Evolutionary conservation across 2,888 invertebrate species (phyloP), one percentile per base, ranked within the genome.

Genomic region (Lithophane socia): DNA sequence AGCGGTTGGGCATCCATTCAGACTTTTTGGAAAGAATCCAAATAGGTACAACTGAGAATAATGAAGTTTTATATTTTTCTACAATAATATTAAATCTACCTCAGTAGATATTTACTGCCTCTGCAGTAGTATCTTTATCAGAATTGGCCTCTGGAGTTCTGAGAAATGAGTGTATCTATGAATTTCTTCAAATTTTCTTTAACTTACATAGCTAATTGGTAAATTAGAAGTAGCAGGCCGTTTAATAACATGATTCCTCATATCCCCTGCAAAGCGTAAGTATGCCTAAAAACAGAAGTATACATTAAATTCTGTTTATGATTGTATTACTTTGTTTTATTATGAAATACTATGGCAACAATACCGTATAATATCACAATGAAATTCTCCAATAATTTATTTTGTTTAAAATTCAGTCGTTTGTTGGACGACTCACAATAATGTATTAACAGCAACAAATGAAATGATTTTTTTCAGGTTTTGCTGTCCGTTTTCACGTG

Each of bases 311-410:
- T n/a, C 1, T 13, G 13, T 24, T 47, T 12, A 42, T 10, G 24
- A 16, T 44, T 21, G 8, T 54, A 44, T 68, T 56, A 44, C 29
- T 68, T 24, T 13, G 24, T 44, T n/a, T 56, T 56, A 18, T 69
- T 56, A 56, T 56, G 73, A 54, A 42, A 54, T 24, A 67, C 10
- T 42, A 24, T 21, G 24, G 29, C 21, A 68, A 67, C 21, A 67
- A n/a, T 56, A 12, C 42, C 10, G 42, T 54, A 56, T 68, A 54
- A 44, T n/a, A 21, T 29, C 54, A 29, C 21, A 7, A 29, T 68
- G 4, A 58, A 70, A 37, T 60, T 70, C 44, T 44, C 18, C 73
- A 74, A 71, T 74, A 49, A 74, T 70, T 49, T 8, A 71, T 60
- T 70, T 37, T 42, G 24, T 42, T 70, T 60, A 70, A 9, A n/a